phyloP scores from a whole-genome alignment of 2,888 invertebrate genomes.

The Stenodema calcarata region DNA sequence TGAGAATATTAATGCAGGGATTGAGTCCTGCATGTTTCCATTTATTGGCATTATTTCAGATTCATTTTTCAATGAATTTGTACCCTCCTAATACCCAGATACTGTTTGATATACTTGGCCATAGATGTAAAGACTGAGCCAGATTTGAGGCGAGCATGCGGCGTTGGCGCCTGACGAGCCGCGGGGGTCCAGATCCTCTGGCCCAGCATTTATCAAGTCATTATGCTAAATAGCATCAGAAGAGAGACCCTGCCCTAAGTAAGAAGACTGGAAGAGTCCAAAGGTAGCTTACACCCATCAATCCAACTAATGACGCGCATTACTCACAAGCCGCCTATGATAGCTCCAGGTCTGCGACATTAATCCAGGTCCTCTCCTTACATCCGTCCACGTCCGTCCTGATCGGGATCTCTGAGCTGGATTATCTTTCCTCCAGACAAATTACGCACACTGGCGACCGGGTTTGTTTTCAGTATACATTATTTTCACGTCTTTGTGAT shows the following conservation, averaged over 20 bases:
- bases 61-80: no score
- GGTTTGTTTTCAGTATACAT: background rate
- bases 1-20: no score
- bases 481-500: background rate
- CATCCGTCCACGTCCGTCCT: slow-evolving; percentile 40
- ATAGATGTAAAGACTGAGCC: background rate
- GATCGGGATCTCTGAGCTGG: slow-evolving; percentile 39
- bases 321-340: slow-evolving; percentile 38
- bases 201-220: slow-evolving; percentile 42
- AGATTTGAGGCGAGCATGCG: background rate
- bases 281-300: slow-evolving; percentile 43
- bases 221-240: slow-evolving; percentile 30
- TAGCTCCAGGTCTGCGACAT: slow-evolving; percentile 36
- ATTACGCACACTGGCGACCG: slow-evolving; percentile 21
- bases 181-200: slow-evolving; percentile 6
- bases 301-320: slow-evolving; percentile 39
- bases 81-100: no score
- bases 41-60: no score
- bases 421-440: slow-evolving; percentile 14
- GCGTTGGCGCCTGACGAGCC: slow-evolving; percentile 26
- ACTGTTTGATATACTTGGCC: background rate
- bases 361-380: slow-evolving; percentile 37
- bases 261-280: slow-evolving; percentile 15
- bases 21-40: no score
- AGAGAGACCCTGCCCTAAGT: background rate